Percentiles rank a stretch among this genome's conserved stretches.
Conservation (phyloP, 2,797 vertebrate species). For the Coregonus suidteri region DNA sequence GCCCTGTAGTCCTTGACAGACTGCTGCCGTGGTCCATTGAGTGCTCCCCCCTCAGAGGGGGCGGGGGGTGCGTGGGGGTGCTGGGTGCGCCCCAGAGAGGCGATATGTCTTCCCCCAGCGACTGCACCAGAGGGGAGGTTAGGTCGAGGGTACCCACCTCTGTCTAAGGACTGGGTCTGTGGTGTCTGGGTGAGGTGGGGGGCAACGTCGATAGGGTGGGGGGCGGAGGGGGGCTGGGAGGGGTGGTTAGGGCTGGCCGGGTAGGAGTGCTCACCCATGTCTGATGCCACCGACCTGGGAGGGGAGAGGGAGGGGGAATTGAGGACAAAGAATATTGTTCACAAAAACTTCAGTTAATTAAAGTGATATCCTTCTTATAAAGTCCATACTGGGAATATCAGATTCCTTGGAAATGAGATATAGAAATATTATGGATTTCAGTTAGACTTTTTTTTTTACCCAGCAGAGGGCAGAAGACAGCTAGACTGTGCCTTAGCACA, state of each 20-base stretch:
- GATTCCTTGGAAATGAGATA: no score
- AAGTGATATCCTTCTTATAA: no score
- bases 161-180: slow-evolving; percentile 77
- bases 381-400: no score
- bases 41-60: slow-evolving; percentile 27
- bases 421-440: no score
- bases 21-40: slow-evolving; percentile 75
- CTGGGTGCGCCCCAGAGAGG: slow-evolving; percentile 57
- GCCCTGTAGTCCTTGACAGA: slow-evolving; percentile 78
- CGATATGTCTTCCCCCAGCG: background rate
- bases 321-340: background rate
- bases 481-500: background rate
- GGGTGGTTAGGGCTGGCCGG: slow-evolving; percentile 76
- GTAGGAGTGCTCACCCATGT: slow-evolving; percentile 70
- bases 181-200: slow-evolving; percentile 62
- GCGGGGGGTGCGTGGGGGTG: slow-evolving; percentile 53
- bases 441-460: no score
- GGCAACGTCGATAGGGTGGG: slow-evolving; percentile 66
- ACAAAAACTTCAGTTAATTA: no score
- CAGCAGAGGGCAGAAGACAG: background rate
- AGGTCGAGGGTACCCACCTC: background rate
- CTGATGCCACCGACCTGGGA: slow-evolving; percentile 77
- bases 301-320: background rate
- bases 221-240: slow-evolving; percentile 57
- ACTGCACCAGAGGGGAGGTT: background rate